These are phyloP conservation scores for Scolopax mira DNA, from an alignment of 2,113 vertebrate genomes.

Conservation along the genomic window DNA sequence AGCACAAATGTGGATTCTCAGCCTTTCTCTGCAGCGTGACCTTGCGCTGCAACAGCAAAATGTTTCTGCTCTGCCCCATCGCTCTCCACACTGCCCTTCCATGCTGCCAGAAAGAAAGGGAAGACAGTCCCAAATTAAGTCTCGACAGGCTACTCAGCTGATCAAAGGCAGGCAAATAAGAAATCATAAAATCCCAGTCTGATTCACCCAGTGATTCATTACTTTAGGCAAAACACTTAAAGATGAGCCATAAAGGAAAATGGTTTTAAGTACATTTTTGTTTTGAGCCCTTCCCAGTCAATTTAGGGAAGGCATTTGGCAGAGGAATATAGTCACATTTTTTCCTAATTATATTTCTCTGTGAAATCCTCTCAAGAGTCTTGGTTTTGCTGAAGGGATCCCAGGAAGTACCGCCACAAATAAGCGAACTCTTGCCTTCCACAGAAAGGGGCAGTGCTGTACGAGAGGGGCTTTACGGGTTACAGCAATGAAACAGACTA, in stretches of 20 bases:
- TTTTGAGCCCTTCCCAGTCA: conserved; percentile 49
- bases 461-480: neutral
- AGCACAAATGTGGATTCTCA: neutral
- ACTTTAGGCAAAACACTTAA: conserved; percentile 56
- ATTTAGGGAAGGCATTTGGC: conserved; percentile 42
- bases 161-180: conserved; percentile 57
- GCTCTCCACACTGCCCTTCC: neutral
- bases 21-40: neutral
- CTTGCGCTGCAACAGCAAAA: neutral
- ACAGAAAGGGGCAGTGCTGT: neutral
- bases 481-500: neutral
- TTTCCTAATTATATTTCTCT: conserved; percentile 52
- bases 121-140: conserved; percentile 24
- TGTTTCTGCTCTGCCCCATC: neutral
- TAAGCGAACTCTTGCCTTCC: neutral
- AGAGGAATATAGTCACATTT: conserved; percentile 42
- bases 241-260: conserved; percentile 60
- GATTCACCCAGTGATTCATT: conserved; percentile 53
- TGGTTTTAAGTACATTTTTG: conserved; percentile 48
- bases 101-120: neutral
- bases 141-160: conserved; percentile 25
- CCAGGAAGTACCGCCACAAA: neutral
- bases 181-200: conserved; percentile 38
- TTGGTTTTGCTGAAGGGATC: conserved; percentile 1
- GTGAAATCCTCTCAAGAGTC: conserved; percentile 31